Percentiles rank a stretch among this genome's conserved stretches.
phyloP scores from a whole-genome alignment of 1,140 invertebrate genomes.

The Campoletis sonorensis region DNA sequence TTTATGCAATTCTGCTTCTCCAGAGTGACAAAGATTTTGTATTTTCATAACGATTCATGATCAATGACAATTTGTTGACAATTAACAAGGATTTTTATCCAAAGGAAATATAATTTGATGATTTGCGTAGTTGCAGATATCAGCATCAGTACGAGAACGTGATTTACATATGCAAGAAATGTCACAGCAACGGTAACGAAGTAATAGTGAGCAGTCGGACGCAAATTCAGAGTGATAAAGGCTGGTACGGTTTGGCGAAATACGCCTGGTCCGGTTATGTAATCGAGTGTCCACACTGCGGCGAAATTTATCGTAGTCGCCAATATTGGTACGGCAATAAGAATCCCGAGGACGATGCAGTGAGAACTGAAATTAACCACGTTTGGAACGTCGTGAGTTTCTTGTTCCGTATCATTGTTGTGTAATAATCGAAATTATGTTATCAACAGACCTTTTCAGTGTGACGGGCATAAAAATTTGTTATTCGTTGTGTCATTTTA shows the following conservation, averaged over 20 bases:
- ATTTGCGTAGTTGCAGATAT: conserved; percentile 79
- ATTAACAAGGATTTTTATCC: too few relatives aligned
- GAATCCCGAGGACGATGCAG: conserved; percentile 83
- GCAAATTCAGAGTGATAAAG: conserved; percentile 81
- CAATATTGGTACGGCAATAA: conserved; percentile 93
- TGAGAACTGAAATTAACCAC: conserved; percentile 84
- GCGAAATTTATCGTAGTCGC: conserved; percentile 88
- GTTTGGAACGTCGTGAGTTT: conserved; percentile 86
- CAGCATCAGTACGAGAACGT: conserved; percentile 89
- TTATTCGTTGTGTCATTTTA: too few relatives aligned
- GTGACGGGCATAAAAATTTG: too few relatives aligned
- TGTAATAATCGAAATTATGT: too few relatives aligned
- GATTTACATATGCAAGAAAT: conserved; percentile 84
- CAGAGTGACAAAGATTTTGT: too few relatives aligned
- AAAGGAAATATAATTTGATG: conserved; percentile 32
- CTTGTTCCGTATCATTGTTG: too few relatives aligned
- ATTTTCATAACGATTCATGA: too few relatives aligned
- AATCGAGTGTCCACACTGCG: conserved; percentile 88
- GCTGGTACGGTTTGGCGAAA: conserved; percentile 85
- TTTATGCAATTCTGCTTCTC: too few relatives aligned
- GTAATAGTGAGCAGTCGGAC: conserved; percentile 79
- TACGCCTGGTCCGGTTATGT: conserved; percentile 90
- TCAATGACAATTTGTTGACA: too few relatives aligned
- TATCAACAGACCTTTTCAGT: too few relatives aligned
- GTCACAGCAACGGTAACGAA: conserved; percentile 79